Base-by-base conservation (phyloP, 2,113 vertebrate species). In the Solea senegalensis region DNA sequence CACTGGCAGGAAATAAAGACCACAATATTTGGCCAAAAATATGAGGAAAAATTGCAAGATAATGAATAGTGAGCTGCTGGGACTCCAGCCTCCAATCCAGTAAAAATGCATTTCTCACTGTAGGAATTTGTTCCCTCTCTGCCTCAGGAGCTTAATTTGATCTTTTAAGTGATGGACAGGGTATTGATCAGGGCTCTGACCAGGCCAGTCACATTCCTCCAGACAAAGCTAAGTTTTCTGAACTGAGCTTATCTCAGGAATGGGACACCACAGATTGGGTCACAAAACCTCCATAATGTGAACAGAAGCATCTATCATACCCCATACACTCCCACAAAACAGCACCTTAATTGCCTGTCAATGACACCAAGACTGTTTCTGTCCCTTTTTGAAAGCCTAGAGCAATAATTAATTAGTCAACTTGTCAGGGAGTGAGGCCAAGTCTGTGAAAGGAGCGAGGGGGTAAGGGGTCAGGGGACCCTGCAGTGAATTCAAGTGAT, bases 401-500 rank as follows among this genome's bases (percentile, higher is more conserved):
- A 40, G 63, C 48, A 73, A 28, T 60, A 63, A 64, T 77, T 48
- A 52, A 69, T 51, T 60, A 34, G 40, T 44, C 0, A 15, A 56
- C 16, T 71, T 65, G 8, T 39, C 13, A 0, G 2, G n/a, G 40
- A 53, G 4, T 2, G 8, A 76, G 60, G 56, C 68, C 57, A 1
- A 43, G 62, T 64, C 50, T 58, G 16, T 55, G 49, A 2, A 46
- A 4, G 8, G 21, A 53, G 62, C 11, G 16, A 44, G n/a, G 51
- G 66, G 55, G 34, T 69, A 56, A 45, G 48, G 58, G 21, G 64
- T 13, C 41, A 28, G 69, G 69, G 74, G 65, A 1, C 61, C 80
- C 84, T 90, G 81, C 67, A 83, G 83, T 80, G 70, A 86, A 53
- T 74, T 43, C 46, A 64, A 65, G 65, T 56, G 51, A 66, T 75